phyloP scores from a whole-genome alignment of 2,797 vertebrate genomes.

The Dendrocincla tyrannina region DNA sequence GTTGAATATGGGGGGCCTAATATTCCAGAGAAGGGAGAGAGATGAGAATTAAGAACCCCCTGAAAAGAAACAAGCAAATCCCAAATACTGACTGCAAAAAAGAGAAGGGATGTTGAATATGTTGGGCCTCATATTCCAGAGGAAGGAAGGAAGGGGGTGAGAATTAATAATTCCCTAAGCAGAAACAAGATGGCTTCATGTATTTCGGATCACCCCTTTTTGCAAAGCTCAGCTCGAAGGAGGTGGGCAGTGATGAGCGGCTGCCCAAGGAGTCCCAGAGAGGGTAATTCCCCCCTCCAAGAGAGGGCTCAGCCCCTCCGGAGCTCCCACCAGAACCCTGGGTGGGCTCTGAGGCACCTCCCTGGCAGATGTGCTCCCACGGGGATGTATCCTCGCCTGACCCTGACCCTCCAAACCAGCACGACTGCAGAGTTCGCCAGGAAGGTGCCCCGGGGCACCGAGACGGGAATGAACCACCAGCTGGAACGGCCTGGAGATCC shows the following conservation, averaged over 20 bases:
- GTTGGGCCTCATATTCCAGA: fast-evolving
- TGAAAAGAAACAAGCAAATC: not conserved
- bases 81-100: not conserved
- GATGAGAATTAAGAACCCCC: not conserved
- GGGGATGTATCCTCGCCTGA: not conserved
- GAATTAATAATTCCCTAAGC: not conserved
- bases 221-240: not conserved
- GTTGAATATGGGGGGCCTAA: fast-evolving
- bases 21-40: not conserved
- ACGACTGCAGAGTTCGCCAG: not conserved
- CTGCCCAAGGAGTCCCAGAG: not conserved
- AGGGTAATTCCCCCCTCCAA: not conserved
- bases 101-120: fast-evolving
- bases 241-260: not conserved
- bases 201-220: not conserved
- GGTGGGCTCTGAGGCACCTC: fast-evolving
- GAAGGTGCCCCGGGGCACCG: not conserved
- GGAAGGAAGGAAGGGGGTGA: not conserved
- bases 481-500: not conserved
- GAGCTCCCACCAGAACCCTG: not conserved
- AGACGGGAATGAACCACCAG: not conserved
- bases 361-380: too few species aligned
- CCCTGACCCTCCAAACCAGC: slow-evolving; percentile 38
- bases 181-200: not conserved
- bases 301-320: fast-evolving